phyloP scores from a whole-genome alignment of 2,113 vertebrate genomes.

The Myocastor coypus region DNA sequence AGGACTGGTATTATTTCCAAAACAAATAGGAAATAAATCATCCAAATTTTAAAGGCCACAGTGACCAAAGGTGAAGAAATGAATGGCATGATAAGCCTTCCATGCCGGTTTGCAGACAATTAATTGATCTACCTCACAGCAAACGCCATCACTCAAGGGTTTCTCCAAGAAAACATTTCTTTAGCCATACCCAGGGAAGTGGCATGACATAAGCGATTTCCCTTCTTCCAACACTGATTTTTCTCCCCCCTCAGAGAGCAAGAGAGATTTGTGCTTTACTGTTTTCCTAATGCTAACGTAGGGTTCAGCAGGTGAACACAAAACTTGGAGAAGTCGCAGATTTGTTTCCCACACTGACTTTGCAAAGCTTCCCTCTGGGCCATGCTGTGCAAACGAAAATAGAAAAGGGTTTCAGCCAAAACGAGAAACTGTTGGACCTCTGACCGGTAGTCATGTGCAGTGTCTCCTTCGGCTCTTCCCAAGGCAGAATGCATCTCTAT shows the following conservation, averaged over 20 bases:
- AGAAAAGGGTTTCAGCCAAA: conserved; percentile 58
- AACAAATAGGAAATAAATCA: background rate
- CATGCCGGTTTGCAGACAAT: background rate
- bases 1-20: background rate
- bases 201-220: background rate
- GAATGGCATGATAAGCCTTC: background rate
- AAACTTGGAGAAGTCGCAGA: conserved; percentile 61
- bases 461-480: background rate
- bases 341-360: conserved; percentile 66
- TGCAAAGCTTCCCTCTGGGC: conserved; percentile 58
- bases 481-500: background rate
- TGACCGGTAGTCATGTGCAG: background rate
- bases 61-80: background rate
- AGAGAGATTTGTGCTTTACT: background rate
- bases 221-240: background rate
- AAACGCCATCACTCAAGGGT: background rate
- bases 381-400: conserved; percentile 60
- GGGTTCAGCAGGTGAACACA: conserved; percentile 31
- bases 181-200: conserved; percentile 12
- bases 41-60: background rate
- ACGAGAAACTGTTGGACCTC: conserved; percentile 54
- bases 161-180: conserved; percentile 40
- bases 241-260: background rate
- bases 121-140: conserved; percentile 42
- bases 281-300: conserved; percentile 60